These are phyloP conservation scores for Genyomyrus donnyi DNA, from an alignment of 2,113 vertebrate species.

Conservation along the genomic window DNA sequence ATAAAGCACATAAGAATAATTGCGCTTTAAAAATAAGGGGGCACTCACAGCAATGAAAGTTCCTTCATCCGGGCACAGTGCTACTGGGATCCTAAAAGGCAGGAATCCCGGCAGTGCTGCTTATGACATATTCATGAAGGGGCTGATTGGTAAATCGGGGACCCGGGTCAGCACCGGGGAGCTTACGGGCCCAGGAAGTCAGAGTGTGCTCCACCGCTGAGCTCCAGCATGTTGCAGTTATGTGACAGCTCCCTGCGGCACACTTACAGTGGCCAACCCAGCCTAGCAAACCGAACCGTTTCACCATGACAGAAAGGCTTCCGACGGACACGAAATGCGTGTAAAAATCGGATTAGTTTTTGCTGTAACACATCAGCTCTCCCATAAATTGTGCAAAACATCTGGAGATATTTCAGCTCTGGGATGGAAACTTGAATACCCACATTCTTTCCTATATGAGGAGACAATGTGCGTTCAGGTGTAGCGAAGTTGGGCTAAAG, in stretches of 20 bases:
- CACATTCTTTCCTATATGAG: background rate
- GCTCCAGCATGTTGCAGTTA: background rate
- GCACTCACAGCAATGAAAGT: no score
- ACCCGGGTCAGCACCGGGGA: no score
- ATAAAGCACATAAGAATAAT: background rate
- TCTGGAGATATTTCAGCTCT: background rate
- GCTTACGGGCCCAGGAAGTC: background rate
- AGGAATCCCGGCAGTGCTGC: background rate
- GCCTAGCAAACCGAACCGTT: background rate
- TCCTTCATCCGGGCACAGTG: background rate
- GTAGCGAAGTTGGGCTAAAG: background rate
- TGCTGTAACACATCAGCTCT: background rate
- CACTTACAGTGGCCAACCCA: background rate
- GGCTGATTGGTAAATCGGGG: background rate
- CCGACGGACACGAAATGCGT: background rate
- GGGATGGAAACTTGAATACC: background rate
- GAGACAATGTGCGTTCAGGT: background rate
- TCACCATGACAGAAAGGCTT: background rate
- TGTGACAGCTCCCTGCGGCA: background rate
- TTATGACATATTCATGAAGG: background rate
- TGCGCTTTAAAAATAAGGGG: no score
- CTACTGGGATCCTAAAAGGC: slow-evolving; percentile 7
- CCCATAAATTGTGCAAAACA: background rate
- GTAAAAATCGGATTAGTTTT: background rate
- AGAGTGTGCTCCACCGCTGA: background rate